phyloP scores from a whole-genome alignment of 2,888 invertebrate genomes.

The Eupelmus urozonus region DNA sequence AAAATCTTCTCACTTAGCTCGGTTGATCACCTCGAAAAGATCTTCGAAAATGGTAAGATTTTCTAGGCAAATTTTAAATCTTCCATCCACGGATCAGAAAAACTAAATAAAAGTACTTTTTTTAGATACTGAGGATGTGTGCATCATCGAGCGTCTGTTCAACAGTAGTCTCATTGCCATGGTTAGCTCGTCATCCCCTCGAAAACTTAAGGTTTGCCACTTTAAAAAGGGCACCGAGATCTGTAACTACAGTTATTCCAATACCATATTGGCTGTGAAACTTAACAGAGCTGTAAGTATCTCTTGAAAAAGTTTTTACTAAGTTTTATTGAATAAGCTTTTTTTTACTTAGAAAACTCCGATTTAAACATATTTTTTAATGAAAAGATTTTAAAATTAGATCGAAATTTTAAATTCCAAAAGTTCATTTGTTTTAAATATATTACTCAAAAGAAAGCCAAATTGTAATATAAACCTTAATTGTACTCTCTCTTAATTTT shows the following conservation, averaged over 20 bases:
- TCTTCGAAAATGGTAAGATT: conserved; percentile 87
- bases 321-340: no score
- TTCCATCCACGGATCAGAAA: no score
- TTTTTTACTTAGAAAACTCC: no score
- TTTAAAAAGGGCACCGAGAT: conserved; percentile 99
- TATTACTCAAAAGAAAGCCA: not conserved
- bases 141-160: conserved; percentile 96
- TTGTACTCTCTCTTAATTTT: no score
- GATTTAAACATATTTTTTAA: no score
- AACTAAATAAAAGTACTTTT: conserved; percentile 26
- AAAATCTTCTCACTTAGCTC: conserved; percentile 90
- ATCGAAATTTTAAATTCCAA: no score
- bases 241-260: conserved; percentile 96
- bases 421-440: no score
- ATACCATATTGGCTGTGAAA: conserved; percentile 96
- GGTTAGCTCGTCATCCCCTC: conserved; percentile 93
- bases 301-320: no score
- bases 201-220: conserved; percentile 96
- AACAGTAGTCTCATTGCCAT: conserved; percentile 97
- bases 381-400: no score
- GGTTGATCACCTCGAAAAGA: conserved; percentile 91
- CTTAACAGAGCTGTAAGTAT: conserved; percentile 92
- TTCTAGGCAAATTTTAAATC: not conserved
- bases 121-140: conserved; percentile 87
- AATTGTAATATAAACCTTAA: not conserved